Evolutionary conservation across 2,888 invertebrate species (phyloP).

Genomic region (Oeneis ivallda): DNA sequence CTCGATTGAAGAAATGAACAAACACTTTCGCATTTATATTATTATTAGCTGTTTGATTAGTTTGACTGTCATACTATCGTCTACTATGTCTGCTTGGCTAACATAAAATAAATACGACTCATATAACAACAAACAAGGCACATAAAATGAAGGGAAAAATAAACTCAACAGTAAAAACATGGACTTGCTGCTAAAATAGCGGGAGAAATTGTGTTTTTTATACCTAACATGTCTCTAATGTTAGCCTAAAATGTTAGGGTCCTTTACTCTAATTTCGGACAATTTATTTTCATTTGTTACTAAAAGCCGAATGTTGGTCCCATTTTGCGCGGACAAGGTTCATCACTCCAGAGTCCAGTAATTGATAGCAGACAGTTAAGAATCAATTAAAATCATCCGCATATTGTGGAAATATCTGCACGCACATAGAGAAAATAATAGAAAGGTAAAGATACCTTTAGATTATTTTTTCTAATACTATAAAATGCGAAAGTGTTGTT

Average conservation of each 20-base stretch:
- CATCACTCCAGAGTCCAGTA: conserved; percentile 55
- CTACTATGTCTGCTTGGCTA: not conserved
- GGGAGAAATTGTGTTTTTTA: conserved; percentile 5
- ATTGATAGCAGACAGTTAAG: conserved; percentile 63
- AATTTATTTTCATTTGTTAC: conserved; percentile 31
- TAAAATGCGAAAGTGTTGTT: too few species aligned
- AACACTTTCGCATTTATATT: too few species aligned
- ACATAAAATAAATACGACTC: conserved; percentile 6
- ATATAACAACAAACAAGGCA: conserved; percentile 14
- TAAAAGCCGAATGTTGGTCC: conserved; percentile 27
- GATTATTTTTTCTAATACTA: too few species aligned
- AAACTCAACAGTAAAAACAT: conserved; percentile 9
- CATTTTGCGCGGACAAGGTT: conserved; percentile 48
- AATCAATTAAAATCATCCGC: conserved; percentile 76
- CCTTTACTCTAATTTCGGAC: conserved; percentile 25
- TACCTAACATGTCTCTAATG: conserved; percentile 10
- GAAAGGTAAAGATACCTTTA: too few species aligned
- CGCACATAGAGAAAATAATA: too few species aligned
- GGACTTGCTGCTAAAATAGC: not conserved
- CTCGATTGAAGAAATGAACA: too few species aligned
- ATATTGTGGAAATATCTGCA: not conserved
- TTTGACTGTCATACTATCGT: not conserved
- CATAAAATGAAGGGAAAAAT: conserved; percentile 13
- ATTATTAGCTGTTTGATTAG: too few species aligned
- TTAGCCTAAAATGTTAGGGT: conserved; percentile 20